Percentiles rank a stretch among this genome's conserved stretches.
Conservation (phyloP, 1,140 invertebrate species). For the Drosophila serrata region DNA sequence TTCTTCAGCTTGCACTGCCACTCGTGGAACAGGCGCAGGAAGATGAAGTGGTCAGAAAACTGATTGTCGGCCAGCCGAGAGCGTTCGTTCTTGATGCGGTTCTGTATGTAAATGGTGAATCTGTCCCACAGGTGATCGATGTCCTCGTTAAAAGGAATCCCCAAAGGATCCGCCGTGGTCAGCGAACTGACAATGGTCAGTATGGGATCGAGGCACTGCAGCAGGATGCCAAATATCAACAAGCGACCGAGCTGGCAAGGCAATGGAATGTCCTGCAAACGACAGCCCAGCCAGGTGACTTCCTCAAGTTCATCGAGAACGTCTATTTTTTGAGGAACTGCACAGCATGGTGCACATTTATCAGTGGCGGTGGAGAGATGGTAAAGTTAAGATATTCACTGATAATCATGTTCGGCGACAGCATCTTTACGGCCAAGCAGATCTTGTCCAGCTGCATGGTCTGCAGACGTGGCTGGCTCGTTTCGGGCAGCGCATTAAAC, state of each 20-base stretch:
- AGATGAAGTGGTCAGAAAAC: slow-evolving; percentile 96
- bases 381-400: slow-evolving; percentile 66
- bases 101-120: slow-evolving; percentile 88
- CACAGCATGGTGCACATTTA: slow-evolving; percentile 92
- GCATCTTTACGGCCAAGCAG: slow-evolving; percentile 64
- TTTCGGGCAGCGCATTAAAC: slow-evolving; percentile 32
- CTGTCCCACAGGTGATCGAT: slow-evolving; percentile 80
- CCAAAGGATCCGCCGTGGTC: slow-evolving; percentile 91
- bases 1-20: slow-evolving; percentile 88
- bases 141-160: slow-evolving; percentile 49
- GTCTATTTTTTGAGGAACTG: slow-evolving; percentile 94
- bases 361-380: slow-evolving; percentile 89
- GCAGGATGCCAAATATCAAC: slow-evolving; percentile 94
- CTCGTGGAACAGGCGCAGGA: slow-evolving; percentile 94
- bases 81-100: slow-evolving; percentile 86
- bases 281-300: slow-evolving; percentile 93
- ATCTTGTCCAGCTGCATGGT: slow-evolving; percentile 70
- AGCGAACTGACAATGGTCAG: slow-evolving; percentile 96
- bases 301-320: slow-evolving; percentile 93
- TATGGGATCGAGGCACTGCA: slow-evolving; percentile 98
- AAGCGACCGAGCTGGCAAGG: slow-evolving; percentile 97
- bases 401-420: slow-evolving; percentile 58
- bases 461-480: slow-evolving; percentile 36
- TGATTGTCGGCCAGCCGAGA: slow-evolving; percentile 91
- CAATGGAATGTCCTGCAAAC: slow-evolving; percentile 95